A percentile compares a stretch with the other conserved stretches of the same genome.
Evolutionary conservation across 2,888 invertebrate species (phyloP).

Genomic region (Noctuana brunneofusca): DNA sequence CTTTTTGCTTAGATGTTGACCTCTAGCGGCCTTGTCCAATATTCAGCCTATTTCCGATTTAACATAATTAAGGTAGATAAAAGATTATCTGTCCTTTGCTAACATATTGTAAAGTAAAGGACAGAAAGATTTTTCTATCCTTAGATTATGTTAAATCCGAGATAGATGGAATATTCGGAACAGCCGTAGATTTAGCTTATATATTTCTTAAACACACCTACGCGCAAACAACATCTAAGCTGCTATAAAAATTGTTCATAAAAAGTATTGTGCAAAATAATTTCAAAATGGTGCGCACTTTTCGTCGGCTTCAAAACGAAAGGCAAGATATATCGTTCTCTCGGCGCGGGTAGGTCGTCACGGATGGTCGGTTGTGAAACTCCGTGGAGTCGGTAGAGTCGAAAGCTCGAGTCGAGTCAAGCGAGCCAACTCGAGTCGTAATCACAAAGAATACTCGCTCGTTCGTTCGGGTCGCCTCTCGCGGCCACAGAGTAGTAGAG

Average conservation of each 20-base stretch:
- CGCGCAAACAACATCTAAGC: neutral
- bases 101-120: no score
- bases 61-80: no score
- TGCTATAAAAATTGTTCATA: conserved; percentile 11
- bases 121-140: no score
- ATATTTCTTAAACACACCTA: neutral
- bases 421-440: conserved; percentile 40
- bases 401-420: conserved; percentile 42
- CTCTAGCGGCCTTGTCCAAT: no score
- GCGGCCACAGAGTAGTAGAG: conserved; percentile 43
- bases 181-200: no score
- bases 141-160: no score
- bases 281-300: conserved; percentile 43
- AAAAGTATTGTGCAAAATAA: conserved; percentile 23
- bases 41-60: no score
- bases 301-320: conserved; percentile 47
- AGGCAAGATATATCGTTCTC: conserved; percentile 45
- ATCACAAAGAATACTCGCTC: conserved; percentile 47
- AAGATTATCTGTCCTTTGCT: no score
- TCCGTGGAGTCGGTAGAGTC: conserved; percentile 46
- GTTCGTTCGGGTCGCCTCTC: conserved; percentile 43
- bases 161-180: no score
- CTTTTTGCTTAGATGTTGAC: no score
- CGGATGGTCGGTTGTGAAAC: conserved; percentile 63
- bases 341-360: conserved; percentile 50